Percentiles rank a stretch among this genome's conserved stretches.
phyloP scores from a whole-genome alignment of 2,113 vertebrate genomes.

The Thalassarche chlororhynchos region DNA sequence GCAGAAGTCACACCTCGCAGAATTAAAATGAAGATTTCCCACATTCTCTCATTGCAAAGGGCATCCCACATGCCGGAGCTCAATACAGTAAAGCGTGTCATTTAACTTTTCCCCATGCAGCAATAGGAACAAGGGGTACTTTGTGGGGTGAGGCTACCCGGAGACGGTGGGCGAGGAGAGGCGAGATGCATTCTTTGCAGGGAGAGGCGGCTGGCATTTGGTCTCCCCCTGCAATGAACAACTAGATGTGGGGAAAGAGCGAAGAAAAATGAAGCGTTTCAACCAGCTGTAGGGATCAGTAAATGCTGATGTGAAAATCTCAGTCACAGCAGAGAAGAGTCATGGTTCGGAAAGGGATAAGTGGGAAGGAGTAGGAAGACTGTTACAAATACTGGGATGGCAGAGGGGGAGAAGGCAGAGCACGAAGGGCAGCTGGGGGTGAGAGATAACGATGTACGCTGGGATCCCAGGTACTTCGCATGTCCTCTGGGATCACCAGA shows the following conservation, averaged over 20 bases:
- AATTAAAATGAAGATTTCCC: background rate
- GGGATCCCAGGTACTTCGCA: background rate
- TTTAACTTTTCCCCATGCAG: background rate
- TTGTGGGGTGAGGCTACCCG: background rate
- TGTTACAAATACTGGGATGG: background rate
- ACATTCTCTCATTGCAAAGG: background rate
- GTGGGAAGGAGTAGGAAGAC: background rate
- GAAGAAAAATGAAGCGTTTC: background rate
- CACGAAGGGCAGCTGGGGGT: background rate
- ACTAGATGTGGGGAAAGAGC: background rate
- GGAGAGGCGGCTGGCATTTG: background rate
- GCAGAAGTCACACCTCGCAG: background rate
- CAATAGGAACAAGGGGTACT: background rate
- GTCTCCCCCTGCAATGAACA: background rate
- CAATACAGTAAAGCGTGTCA: background rate
- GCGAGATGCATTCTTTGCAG: accelerated
- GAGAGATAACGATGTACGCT: background rate
- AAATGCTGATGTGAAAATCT: background rate
- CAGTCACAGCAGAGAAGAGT: background rate
- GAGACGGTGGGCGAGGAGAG: background rate
- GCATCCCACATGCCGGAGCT: background rate
- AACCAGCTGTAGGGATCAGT: background rate
- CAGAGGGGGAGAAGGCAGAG: background rate
- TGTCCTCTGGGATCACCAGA: background rate
- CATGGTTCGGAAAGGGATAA: background rate